These are phyloP conservation scores for Astropecten irregularis DNA, from an alignment of 53 echinoderm and acorn worm species.

Conservation along the genomic window DNA sequence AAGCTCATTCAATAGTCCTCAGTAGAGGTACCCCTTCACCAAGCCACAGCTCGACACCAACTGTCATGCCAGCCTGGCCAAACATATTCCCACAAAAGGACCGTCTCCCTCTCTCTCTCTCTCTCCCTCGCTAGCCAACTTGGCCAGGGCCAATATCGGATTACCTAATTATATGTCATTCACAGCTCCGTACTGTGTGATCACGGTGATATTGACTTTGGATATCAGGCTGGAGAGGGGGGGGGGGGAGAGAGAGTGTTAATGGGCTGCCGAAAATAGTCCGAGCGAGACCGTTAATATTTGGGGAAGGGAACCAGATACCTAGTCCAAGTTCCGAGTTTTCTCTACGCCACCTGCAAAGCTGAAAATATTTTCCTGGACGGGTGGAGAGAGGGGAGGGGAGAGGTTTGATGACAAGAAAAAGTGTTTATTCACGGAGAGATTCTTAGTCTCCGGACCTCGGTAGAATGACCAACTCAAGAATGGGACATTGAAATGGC, in stretches of 20 bases:
- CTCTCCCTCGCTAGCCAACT: too few species aligned
- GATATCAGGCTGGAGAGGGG: too few species aligned
- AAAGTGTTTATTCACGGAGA: too few species aligned
- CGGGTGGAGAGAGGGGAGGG: background rate
- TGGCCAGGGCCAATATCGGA: slow-evolving; percentile 6
- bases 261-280: background rate
- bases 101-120: too few species aligned
- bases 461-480: too few species aligned
- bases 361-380: slow-evolving; percentile 25
- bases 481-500: too few species aligned
- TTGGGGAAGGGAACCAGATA: too few species aligned
- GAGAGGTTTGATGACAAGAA: background rate
- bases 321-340: background rate
- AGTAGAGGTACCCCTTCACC: too few species aligned
- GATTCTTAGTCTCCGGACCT: too few species aligned
- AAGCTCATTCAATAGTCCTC: slow-evolving; percentile 25
- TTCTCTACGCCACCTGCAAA: slow-evolving; percentile 31
- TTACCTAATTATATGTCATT: slow-evolving; percentile 38
- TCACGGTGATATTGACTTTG: slow-evolving; percentile 10
- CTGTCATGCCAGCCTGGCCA: slow-evolving; percentile 37
- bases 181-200: background rate
- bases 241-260: background rate
- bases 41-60: background rate
- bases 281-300: too few species aligned
- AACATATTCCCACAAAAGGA: background rate